Evolutionary conservation across 1,140 invertebrate species (phyloP).

Genomic region (Drosophila triauraria): DNA sequence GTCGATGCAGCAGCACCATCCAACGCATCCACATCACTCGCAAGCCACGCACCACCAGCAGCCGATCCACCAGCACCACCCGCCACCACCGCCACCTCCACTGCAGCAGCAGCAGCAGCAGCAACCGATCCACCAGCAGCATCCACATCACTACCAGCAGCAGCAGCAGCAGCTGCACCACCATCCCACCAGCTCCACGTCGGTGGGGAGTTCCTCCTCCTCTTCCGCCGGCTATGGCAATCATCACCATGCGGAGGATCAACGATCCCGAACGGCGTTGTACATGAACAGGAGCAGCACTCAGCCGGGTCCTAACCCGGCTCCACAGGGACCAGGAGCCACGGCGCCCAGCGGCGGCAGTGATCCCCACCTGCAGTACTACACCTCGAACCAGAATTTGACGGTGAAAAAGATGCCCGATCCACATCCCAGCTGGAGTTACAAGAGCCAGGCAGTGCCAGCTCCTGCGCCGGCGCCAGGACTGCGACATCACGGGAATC

Average conservation of each 20-base stretch:
- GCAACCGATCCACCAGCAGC: conserved; percentile 44
- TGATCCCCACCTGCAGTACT: conserved; percentile 73
- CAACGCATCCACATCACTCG: conserved; percentile 49
- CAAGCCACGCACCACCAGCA: conserved; percentile 36
- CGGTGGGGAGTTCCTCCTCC: conserved; percentile 32
- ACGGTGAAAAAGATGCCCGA: conserved; percentile 50
- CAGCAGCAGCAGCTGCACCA: conserved; percentile 42
- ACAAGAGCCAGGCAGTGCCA: conserved; percentile 44
- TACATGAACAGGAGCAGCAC: conserved; percentile 44
- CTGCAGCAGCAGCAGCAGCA: conserved; percentile 39
- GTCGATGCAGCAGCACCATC: conserved; percentile 44
- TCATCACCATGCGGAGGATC: conserved; percentile 38
- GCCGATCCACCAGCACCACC: conserved; percentile 57
- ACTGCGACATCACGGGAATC: conserved; percentile 37
- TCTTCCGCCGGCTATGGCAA: conserved; percentile 26
- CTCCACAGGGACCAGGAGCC: conserved; percentile 5
- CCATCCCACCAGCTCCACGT: conserved; percentile 35
- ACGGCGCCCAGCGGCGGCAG: conserved; percentile 27
- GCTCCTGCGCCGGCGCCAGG: conserved; percentile 36
- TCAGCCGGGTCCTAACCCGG: conserved; percentile 6
- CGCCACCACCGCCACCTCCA: conserved; percentile 22
- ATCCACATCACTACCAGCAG: conserved; percentile 40
- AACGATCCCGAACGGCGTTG: conserved; percentile 44
- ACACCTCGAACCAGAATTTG: conserved; percentile 73
- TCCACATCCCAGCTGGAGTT: conserved; percentile 53